These are phyloP conservation scores for Lagopus leucura DNA, from an alignment of 2,113 vertebrate species.

Conservation along the genomic window DNA sequence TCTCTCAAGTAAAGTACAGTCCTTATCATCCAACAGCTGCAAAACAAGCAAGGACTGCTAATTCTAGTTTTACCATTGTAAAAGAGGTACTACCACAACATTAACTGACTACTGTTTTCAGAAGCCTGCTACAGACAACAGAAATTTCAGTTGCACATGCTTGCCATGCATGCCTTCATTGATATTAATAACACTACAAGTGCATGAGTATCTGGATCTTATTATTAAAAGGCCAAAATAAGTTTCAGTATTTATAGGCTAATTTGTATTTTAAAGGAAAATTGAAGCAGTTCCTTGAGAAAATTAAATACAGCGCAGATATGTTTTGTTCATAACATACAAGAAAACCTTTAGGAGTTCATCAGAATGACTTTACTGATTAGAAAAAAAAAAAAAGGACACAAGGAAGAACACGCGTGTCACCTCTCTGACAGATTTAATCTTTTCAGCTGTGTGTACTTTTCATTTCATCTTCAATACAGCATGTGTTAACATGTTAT, in stretches of 20 bases:
- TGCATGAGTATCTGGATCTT: neutral
- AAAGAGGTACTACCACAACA: neutral
- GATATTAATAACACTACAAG: neutral
- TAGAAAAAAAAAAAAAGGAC: neutral
- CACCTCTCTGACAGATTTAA: neutral
- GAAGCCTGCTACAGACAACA: neutral
- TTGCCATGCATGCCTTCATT: neutral
- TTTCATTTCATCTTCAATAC: neutral
- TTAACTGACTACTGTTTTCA: neutral
- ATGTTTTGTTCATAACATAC: neutral
- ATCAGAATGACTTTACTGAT: neutral
- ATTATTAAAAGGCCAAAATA: neutral
- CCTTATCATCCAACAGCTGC: neutral
- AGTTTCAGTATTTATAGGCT: neutral
- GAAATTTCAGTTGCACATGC: neutral
- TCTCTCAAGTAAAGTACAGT: neutral
- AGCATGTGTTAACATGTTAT: neutral
- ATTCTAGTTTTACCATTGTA: neutral
- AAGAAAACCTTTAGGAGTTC: neutral
- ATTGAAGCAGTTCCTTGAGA: neutral
- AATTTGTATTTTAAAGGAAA: neutral
- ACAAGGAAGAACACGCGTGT: neutral
- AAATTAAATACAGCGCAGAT: neutral
- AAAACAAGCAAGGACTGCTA: neutral
- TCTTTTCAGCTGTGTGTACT: neutral